Evolutionary conservation across 2,888 invertebrate species (phyloP), one percentile per base, ranked within the genome.

Genomic region (Macrosiphum euphorbiae): DNA sequence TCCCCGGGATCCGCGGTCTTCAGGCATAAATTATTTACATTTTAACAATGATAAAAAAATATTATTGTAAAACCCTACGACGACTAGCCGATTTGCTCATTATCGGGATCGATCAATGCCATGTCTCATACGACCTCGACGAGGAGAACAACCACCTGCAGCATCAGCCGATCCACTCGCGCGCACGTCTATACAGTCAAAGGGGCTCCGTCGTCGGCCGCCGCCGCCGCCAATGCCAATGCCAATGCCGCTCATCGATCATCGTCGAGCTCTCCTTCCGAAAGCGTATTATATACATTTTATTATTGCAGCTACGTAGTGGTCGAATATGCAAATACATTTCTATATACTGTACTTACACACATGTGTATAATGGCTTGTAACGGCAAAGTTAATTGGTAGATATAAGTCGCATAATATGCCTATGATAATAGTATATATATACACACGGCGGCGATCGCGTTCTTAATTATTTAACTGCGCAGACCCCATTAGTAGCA

Each of bases 71-170:
- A 13, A 4, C 67, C n/a, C 28, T n/a, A 67, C 47, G 58, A 58
- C 20, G 2, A n/a, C n/a, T n/a, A 50, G 47, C 58, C 61, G 87
- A 84, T 90, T 85, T 47, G 26, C 84, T 94, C 87, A 52, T 94
- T 94, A 90, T 94, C 94, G 94, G 58, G 67, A 90, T 94, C 94
- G 94, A 94, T 94, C 90, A 94, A 94, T 50, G 93, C 92, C 87
- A 50, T 58, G 86, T 61, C 86, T 61, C 86, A 47, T 44, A 44
- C 58, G 44, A 35, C n/a, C 47, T 26, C 28, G 92, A 1, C 61
- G 93, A 44, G 44, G 10, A 61, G 86, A 90, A 61, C 85, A 90
- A 61, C 85, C 24, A 50, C 50, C 13, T 50, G 44, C 44, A n/a
- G 93, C 89, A 44, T 67, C 89, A 26, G 44, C 88, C 13, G 61